Conservation (phyloP, 2,113 vertebrate genomes). For the Semicossyphus pulcher region DNA sequence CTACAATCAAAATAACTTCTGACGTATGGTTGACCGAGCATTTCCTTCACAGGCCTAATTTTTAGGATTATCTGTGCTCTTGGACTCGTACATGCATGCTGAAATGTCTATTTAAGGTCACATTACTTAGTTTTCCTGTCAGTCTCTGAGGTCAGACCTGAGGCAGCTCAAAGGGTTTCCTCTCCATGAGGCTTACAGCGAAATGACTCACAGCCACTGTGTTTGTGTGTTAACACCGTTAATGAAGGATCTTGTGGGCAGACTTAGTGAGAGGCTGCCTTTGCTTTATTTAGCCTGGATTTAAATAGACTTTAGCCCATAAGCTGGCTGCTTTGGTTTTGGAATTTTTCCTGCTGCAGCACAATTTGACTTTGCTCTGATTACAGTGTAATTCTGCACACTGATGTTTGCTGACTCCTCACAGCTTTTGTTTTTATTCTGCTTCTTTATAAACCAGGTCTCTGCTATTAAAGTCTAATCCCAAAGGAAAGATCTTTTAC, state of each 20-base stretch:
- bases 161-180: slow-evolving; percentile 16
- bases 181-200: not conserved
- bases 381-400: not conserved
- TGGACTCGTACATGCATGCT: not conserved
- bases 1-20: not conserved
- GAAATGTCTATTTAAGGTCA: slow-evolving; percentile 27
- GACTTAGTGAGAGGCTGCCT: slow-evolving; percentile 18
- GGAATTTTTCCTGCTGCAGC: slow-evolving; percentile 20
- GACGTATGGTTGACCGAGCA: not conserved
- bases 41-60: slow-evolving; percentile 1
- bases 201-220: slow-evolving; percentile 7
- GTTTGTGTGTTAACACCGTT: slow-evolving; percentile 24
- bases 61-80: not conserved
- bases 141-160: slow-evolving; percentile 6
- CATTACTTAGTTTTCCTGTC: slow-evolving; percentile 4
- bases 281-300: slow-evolving; percentile 41
- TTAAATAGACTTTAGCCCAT: slow-evolving; percentile 38
- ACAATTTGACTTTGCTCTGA: slow-evolving; percentile 22
- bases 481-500: not conserved
- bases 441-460: not conserved
- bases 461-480: not conserved
- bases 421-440: not conserved
- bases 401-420: slow-evolving; percentile 3
- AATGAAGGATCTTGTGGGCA: slow-evolving; percentile 37
- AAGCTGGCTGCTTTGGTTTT: slow-evolving; percentile 13